A percentile compares a stretch with the other conserved stretches of the same genome.
phyloP scores from a whole-genome alignment of 2,888 invertebrate genomes.

The Xestia ashworthii region DNA sequence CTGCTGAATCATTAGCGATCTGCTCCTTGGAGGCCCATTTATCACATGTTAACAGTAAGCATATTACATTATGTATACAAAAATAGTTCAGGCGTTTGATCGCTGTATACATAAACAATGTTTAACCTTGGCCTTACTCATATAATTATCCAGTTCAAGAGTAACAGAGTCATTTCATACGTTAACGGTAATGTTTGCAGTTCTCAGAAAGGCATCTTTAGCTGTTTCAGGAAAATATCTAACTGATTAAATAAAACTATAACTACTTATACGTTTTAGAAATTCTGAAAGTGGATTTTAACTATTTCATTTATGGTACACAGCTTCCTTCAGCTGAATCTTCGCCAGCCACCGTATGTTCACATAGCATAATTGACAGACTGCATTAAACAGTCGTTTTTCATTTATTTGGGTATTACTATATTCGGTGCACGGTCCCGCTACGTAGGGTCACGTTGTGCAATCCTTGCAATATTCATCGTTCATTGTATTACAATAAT shows the following conservation, averaged over 20 bases:
- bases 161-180: slow-evolving; percentile 46
- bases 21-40: slow-evolving; percentile 23
- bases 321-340: neutral
- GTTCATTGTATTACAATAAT: slow-evolving; percentile 87
- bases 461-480: slow-evolving; percentile 84
- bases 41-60: slow-evolving; percentile 49
- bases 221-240: slow-evolving; percentile 32
- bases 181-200: slow-evolving; percentile 51
- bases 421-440: slow-evolving; percentile 69
- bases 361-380: slow-evolving; percentile 48
- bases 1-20: slow-evolving; percentile 44
- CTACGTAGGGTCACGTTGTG: slow-evolving; percentile 73
- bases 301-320: neutral
- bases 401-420: slow-evolving; percentile 65
- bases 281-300: neutral
- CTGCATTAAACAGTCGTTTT: slow-evolving; percentile 55
- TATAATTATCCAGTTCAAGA: slow-evolving; percentile 62
- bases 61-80: slow-evolving; percentile 59
- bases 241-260: neutral
- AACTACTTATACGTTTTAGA: neutral
- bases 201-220: slow-evolving; percentile 22
- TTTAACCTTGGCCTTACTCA: slow-evolving; percentile 74
- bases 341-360: slow-evolving; percentile 10
- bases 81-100: slow-evolving; percentile 69
- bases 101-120: slow-evolving; percentile 67